Evolutionary conservation across 2,888 invertebrate genomes (phyloP), one percentile per base, ranked within the genome.

Genomic region (Chrysotoxum bicinctum): DNA sequence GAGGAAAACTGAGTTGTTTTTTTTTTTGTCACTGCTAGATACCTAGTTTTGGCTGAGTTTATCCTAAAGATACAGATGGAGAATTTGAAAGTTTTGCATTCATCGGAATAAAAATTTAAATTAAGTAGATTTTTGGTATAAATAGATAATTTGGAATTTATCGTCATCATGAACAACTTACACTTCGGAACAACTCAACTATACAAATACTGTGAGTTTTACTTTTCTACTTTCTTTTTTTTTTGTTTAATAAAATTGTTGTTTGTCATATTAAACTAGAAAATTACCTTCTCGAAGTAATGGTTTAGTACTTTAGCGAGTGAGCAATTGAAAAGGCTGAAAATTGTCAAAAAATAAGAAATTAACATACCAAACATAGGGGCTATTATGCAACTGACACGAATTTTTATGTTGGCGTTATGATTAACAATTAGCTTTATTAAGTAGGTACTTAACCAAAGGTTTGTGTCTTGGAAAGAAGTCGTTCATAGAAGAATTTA

Each of bases 1-100:
- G 40, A 58, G 58, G 66, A 66, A 60, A 62, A 58, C 40, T 45
- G 3, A n/a, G n/a, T n/a, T 21, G 43, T 54, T 56, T 81, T 69
- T 70, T 69, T 68, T 62, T 64, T 43, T 0, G n/a, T 0, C 8
- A 9, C 30, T n/a, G n/a, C 9, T 19, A 14, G 12, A 7, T 43
- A n/a, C n/a, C n/a, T n/a, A 21, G 32, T 56, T 21, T 12, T 10
- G 12, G 0, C 16, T 35, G 32, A 50, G 23, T 66, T 35, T 50
- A 66, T 66, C 48, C 37, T 1, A 14, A 21, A 45, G 16, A 45
- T 37, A 16, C 10, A 43, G 26, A 5, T 26, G 26, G 23, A 16
- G 43, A 64, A 64, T 64, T 64, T 64, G 64, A 64, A 64, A 64
- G 64, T 64, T 64, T 64, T 58, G 19, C 12, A 12, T 40, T 45